Conservation (phyloP, 2,797 vertebrate species). For the Somateria mollissima region DNA sequence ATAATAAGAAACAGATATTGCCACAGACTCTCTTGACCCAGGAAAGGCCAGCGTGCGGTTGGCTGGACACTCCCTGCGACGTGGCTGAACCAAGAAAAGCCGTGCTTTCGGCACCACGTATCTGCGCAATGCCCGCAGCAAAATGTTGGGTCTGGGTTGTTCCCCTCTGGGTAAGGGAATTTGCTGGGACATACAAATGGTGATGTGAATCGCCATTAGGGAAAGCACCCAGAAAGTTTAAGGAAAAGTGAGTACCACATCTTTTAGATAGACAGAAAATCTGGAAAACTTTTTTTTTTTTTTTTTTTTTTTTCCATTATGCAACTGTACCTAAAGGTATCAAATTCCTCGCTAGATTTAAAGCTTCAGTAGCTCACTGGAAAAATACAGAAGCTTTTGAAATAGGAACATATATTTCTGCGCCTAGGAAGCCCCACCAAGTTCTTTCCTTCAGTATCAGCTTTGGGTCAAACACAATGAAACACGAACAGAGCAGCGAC, state of each 20-base stretch:
- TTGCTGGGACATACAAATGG: neutral
- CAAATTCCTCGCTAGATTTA: neutral
- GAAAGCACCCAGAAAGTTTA: neutral
- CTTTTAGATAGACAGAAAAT: neutral
- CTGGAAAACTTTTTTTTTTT: neutral
- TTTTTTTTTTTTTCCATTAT: neutral
- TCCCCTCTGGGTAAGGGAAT: neutral
- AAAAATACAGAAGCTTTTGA: neutral
- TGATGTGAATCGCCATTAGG: neutral
- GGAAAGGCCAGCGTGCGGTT: neutral
- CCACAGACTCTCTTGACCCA: rapidly evolving
- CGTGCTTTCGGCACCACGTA: neutral
- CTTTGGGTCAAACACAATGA: neutral
- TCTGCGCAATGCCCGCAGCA: rapidly evolving
- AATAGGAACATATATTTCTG: neutral
- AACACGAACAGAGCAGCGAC: neutral
- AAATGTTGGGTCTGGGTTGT: neutral
- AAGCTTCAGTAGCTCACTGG: neutral
- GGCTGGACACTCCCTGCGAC: neutral
- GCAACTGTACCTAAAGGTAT: neutral
- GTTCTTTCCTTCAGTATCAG: neutral
- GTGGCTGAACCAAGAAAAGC: neutral
- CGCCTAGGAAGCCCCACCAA: neutral
- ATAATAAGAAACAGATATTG: neutral
- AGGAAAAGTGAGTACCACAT: neutral